Base-by-base conservation (phyloP, 2,888 invertebrate genomes). In the Erpobdella octoculata region DNA sequence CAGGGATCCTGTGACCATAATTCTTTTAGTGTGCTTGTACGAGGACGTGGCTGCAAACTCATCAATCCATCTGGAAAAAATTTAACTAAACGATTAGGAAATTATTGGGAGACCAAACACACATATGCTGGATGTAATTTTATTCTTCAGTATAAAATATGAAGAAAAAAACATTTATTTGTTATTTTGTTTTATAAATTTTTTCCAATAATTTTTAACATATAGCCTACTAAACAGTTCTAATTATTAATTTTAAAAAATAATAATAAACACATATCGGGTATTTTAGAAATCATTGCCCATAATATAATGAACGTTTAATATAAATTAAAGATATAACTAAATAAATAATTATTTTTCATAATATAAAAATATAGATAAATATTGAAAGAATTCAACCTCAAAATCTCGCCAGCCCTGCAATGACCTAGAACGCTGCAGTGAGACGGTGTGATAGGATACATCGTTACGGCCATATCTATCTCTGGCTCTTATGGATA, bases 31-130 rank as follows among this genome's bases (percentile, higher is more conserved):
- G n/a, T 9, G 18, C 35, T 62, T 62, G 35, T 4, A 4, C 3
- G 62, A 31, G 18, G 9, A 12, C 28, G 18, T 21, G 9, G 62
- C 62, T 8, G 33, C 15, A 12, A 62, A 62, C 33, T 62, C 62
- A n/a, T 62, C 62, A 28, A 62, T 35, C 62, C 62, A 62, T 62
- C 62, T 62, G 62, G n/a, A 41, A 41, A 41, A 41, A 12, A 41
- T 12, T 41, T 12, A 15, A 41, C 12, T 15, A 41, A 41, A 41
- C n/a, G n/a, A 15, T 15, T 15, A 41, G n/a, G n/a, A 41, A n/a
- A 41, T 41, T 41, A 15, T 15, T 41, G n/a, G n/a, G 46, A 41
- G n/a, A 41, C 12, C 12, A 41, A 41, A 41, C n/a, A 41, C 46
- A n/a, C 46, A 41, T 15, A 41, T 41, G n/a, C n/a, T 41, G 12